Conservation (phyloP, 2,888 invertebrate genomes). For the Abrostola triplasia region DNA sequence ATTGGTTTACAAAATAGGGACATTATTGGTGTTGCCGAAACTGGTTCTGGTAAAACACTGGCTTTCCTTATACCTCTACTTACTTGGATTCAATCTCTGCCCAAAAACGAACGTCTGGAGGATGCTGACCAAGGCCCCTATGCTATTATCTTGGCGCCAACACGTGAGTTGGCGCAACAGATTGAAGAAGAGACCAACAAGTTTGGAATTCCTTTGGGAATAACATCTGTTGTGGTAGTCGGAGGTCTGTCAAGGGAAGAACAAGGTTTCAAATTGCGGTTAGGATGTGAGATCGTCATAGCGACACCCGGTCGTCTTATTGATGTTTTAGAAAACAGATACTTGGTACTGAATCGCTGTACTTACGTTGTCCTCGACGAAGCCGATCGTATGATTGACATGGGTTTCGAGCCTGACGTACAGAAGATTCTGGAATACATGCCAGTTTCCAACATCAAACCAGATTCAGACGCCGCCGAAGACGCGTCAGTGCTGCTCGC, state of each 20-base stretch:
- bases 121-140: conserved; percentile 99
- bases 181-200: conserved; percentile 99
- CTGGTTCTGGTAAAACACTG: conserved; percentile 99
- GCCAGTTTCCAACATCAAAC: conserved; percentile 99
- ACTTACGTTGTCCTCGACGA: conserved; percentile 99
- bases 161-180: conserved; percentile 99
- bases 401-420: conserved; percentile 99
- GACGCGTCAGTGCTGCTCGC: conserved; percentile 96
- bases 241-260: conserved; percentile 99
- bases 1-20: conserved; percentile 98
- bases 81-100: conserved; percentile 99
- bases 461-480: conserved; percentile 99
- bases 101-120: conserved; percentile 97
- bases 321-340: conserved; percentile 99
- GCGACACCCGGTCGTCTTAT: conserved; percentile 99
- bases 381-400: conserved; percentile 99
- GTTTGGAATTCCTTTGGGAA: conserved; percentile 97
- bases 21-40: conserved; percentile 99
- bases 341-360: conserved; percentile 98
- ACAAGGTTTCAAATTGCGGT: conserved; percentile 97
- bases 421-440: conserved; percentile 99
- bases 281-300: conserved; percentile 99
- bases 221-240: conserved; percentile 99
- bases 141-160: conserved; percentile 99
- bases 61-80: conserved; percentile 99